Percentiles rank a stretch among this genome's conserved stretches.
These are phyloP conservation scores for Pseudochirops cupreus DNA, from an alignment of 2,797 vertebrate species.

Conservation along the genomic window DNA sequence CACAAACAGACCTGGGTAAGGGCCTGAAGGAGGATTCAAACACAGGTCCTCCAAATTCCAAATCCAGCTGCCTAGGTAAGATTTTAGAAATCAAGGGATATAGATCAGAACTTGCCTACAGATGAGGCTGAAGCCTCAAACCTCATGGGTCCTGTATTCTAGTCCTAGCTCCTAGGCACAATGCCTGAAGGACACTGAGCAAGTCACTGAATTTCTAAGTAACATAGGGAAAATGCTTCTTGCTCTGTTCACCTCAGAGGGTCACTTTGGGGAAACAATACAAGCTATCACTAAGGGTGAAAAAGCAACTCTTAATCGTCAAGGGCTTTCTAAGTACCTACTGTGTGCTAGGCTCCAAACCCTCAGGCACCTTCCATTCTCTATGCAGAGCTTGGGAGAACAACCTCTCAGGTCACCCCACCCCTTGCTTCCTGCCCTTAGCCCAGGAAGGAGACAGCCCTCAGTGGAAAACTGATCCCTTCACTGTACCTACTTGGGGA, in stretches of 20 bases:
- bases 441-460: not conserved
- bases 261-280: too few relatives aligned
- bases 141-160: not conserved
- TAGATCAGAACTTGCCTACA: not conserved
- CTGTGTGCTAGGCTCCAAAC: not conserved
- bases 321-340: not conserved
- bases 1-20: not conserved
- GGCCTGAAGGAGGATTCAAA: not conserved
- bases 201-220: too few relatives aligned
- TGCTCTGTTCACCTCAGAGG: too few relatives aligned
- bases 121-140: not conserved
- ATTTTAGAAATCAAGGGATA: not conserved
- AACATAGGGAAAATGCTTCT: too few relatives aligned
- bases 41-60: not conserved
- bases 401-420: not conserved
- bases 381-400: too few relatives aligned
- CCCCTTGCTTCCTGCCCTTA: not conserved
- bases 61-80: not conserved
- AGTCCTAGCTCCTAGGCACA: not conserved
- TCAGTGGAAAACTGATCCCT: too few relatives aligned
- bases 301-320: too few relatives aligned
- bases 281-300: too few relatives aligned
- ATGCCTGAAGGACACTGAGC: too few relatives aligned
- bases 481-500: too few relatives aligned
- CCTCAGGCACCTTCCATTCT: too few relatives aligned